Evolutionary conservation across 2,888 invertebrate species (phyloP).

Genomic region (Patella ulyssiponensis): DNA sequence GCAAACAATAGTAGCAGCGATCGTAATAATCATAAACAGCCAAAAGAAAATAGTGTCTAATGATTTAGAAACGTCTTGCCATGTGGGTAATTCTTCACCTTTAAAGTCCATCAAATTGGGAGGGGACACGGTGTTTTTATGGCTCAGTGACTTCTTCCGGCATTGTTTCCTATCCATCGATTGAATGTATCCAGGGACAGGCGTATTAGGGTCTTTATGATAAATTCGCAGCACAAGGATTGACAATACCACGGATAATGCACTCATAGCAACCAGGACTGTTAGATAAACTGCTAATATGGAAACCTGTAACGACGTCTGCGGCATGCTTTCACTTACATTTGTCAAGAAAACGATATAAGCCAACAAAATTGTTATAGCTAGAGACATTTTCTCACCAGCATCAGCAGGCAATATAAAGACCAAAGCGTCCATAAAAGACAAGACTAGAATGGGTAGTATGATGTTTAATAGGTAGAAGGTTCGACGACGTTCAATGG

Average conservation of each 20-base stretch:
- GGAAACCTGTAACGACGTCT: slow-evolving; percentile 33
- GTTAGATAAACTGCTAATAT: slow-evolving; percentile 28
- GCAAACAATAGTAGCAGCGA: no score
- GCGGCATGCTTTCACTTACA: slow-evolving; percentile 33
- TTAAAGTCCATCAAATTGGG: no score
- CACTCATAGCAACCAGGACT: slow-evolving; percentile 23
- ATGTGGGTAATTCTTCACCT: no score
- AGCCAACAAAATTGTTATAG: slow-evolving; percentile 36
- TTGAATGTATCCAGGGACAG: slow-evolving; percentile 8
- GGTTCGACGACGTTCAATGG: slow-evolving; percentile 28
- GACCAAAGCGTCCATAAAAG: slow-evolving; percentile 29
- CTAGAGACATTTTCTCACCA: slow-evolving; percentile 32
- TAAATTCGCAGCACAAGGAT: slow-evolving; percentile 31
- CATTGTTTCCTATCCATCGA: no score
- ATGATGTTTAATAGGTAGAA: slow-evolving; percentile 38
- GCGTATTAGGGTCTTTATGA: slow-evolving; percentile 13
- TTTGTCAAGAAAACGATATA: slow-evolving; percentile 38
- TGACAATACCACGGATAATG: slow-evolving; percentile 25
- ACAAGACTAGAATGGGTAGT: slow-evolving; percentile 31
- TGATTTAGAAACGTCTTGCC: no score
- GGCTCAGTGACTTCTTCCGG: no score
- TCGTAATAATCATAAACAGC: no score
- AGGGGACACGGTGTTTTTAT: no score
- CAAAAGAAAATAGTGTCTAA: no score
- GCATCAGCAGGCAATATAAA: slow-evolving; percentile 34